Base-by-base conservation (phyloP, 2,888 invertebrate genomes). In the Apocheima hispidaria region DNA sequence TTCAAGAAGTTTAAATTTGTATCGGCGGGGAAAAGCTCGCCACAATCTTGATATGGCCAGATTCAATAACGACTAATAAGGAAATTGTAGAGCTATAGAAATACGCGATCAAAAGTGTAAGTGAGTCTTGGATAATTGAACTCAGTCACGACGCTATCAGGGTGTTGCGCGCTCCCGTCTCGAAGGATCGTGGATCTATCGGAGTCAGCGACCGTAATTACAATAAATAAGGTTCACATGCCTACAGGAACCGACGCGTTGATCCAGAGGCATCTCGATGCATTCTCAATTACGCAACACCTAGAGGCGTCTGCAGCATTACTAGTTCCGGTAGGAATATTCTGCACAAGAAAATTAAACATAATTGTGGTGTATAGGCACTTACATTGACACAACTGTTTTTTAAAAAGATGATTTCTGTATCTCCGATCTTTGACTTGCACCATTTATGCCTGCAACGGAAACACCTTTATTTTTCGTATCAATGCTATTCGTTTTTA, bases 151-250 rank as follows among this genome's bases (percentile, higher is more conserved):
- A 84, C 81, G 73, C 73, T 82, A 84, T 83, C 82, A 69, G 67
- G 76, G 72, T 73, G 70, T 74, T 35, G 35, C 72, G 72, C 72
- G 71, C 79, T 75, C 75, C 78, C 78, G 82, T 78, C 77, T 75
- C 78, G 79, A 81, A 79, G 75, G 72, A 60, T 65, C 58, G 64
- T 65, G 65, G 48, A 58, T 33, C 55, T 44, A 44, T 55, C 38
- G 75, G 75, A 82, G 78, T 80, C 81, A 81, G 78, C 77, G 80
- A 73, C 77, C 83, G 83, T 90, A 88, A 90, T 90, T 90, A 88
- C 84, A 86, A 88, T 90, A 90, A 89, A 86, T 85, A 86, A 82
- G 77, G 85, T 82, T 83, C 84, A 83, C 86, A 85, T 85, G 82
- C 82, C 79, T 82, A 77, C 84, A 83, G 83, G 86, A 85, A 83